These are phyloP conservation scores for Meiosimyza platycephala DNA, from an alignment of 2,888 invertebrate genomes.

Conservation along the genomic window DNA sequence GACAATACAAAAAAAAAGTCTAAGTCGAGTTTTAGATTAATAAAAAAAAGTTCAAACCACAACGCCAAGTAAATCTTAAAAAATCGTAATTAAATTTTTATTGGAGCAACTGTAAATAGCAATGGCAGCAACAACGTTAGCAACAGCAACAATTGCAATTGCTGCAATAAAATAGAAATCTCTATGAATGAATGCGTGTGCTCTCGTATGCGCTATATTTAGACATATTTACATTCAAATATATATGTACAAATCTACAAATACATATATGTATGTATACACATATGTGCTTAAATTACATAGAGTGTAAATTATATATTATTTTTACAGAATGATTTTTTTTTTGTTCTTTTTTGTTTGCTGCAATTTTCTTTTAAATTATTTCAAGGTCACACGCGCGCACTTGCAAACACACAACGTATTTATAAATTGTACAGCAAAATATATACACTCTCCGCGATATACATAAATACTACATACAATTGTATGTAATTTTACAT, in stretches of 20 bases:
- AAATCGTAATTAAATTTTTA: slow-evolving; percentile 31
- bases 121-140: neutral
- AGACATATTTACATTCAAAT: neutral
- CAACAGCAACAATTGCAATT: slow-evolving; percentile 3
- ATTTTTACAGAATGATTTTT: slow-evolving; percentile 11
- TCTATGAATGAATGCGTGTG: neutral
- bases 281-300: neutral
- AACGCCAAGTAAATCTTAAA: slow-evolving; percentile 12
- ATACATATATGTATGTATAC: neutral
- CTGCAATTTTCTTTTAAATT: slow-evolving; percentile 37
- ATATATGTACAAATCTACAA: neutral
- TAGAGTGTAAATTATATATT: slow-evolving; percentile 3
- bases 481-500: neutral
- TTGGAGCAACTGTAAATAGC: slow-evolving; percentile 21
- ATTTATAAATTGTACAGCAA: slow-evolving; percentile 8
- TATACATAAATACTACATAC: neutral
- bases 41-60: neutral
- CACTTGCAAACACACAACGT: slow-evolving; percentile 29
- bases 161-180: slow-evolving; percentile 1
- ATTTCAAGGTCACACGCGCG: slow-evolving; percentile 45
- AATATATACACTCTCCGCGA: neutral
- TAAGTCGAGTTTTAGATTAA: no score
- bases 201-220: no score
- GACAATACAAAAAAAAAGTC: no score
- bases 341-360: slow-evolving; percentile 16